phyloP scores from a whole-genome alignment of 2,113 vertebrate genomes.

The Protomyctophum bolini region DNA sequence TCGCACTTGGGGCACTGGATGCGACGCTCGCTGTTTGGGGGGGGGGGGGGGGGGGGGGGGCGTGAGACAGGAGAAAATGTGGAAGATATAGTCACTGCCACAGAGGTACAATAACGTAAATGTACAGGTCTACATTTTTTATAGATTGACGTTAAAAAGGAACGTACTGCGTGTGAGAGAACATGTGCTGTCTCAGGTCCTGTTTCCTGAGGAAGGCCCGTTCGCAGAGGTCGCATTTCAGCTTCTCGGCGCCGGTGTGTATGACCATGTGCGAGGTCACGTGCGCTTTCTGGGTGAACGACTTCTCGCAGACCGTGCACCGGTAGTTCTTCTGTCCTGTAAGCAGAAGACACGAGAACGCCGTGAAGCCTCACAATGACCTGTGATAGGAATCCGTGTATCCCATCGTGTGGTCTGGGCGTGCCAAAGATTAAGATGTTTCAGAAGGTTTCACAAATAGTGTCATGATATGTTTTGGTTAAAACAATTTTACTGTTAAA shows the following conservation, averaged over 20 bases:
- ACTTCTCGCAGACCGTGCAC: constrained; percentile 92
- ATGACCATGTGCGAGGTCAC: constrained; percentile 96
- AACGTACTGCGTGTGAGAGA: constrained; percentile 93
- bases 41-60: not conserved
- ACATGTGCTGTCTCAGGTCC: constrained; percentile 95
- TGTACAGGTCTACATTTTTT: too few species aligned
- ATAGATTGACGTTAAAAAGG: not conserved
- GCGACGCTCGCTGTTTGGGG: constrained; percentile 84
- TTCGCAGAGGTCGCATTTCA: constrained; percentile 96
- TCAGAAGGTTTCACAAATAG: too few species aligned
- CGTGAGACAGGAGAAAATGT: not conserved
- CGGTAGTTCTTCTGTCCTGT: constrained; percentile 97
- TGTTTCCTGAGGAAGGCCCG: constrained; percentile 93
- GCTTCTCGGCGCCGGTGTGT: constrained; percentile 93
- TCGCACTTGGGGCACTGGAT: constrained; percentile 97
- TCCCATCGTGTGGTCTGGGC: too few species aligned
- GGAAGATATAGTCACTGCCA: not conserved
- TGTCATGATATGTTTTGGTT: too few species aligned
- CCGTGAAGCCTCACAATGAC: not conserved
- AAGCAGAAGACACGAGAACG: not conserved
- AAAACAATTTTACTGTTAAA: too few species aligned
- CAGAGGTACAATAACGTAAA: too few species aligned
- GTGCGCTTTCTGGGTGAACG: constrained; percentile 96
- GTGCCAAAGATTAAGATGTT: too few species aligned
- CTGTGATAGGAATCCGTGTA: too few species aligned